Evolutionary conservation across 30 jellyfish, hydroid and myxozoan species (phyloP).

Genomic region (Phacellophora camtschatica): DNA sequence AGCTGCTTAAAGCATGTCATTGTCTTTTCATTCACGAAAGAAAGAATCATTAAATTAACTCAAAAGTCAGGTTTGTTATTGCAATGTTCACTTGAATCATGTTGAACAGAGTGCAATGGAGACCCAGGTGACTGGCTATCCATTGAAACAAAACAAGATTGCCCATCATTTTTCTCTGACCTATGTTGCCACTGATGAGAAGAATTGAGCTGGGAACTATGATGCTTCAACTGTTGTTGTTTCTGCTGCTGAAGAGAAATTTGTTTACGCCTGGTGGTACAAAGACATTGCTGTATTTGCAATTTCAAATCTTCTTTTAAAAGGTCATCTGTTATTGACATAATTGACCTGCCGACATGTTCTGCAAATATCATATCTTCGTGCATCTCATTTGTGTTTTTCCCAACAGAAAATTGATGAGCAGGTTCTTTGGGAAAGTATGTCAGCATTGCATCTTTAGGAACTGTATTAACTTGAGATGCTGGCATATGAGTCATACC

Average conservation of each 20-base stretch:
- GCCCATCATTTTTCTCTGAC: constrained; percentile 18
- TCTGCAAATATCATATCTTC: constrained; percentile 74
- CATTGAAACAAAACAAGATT: constrained; percentile 40
- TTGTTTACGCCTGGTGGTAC: constrained; percentile 59
- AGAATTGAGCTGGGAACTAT: background rate
- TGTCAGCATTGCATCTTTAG: background rate
- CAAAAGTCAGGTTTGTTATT: too few relatives aligned
- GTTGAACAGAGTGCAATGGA: constrained; percentile 21
- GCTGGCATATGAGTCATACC: too few relatives aligned
- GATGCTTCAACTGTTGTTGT: background rate
- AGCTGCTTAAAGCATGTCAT: too few relatives aligned
- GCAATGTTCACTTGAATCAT: too few relatives aligned
- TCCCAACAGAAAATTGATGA: background rate
- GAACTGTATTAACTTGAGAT: too few relatives aligned
- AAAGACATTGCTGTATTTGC: constrained; percentile 68
- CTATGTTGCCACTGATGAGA: background rate
- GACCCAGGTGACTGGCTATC: constrained; percentile 12
- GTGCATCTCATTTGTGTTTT: background rate
- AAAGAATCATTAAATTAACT: too few relatives aligned
- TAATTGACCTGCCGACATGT: constrained; percentile 55
- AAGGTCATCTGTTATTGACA: constrained; percentile 53
- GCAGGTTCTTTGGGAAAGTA: background rate
- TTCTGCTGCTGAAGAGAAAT: constrained; percentile 39
- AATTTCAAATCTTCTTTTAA: constrained; percentile 58
- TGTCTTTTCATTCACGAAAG: too few relatives aligned